Percentiles rank a stretch among this genome's conserved stretches.
Conservation (phyloP, 2,797 vertebrate genomes). For the Apogon talboti region DNA sequence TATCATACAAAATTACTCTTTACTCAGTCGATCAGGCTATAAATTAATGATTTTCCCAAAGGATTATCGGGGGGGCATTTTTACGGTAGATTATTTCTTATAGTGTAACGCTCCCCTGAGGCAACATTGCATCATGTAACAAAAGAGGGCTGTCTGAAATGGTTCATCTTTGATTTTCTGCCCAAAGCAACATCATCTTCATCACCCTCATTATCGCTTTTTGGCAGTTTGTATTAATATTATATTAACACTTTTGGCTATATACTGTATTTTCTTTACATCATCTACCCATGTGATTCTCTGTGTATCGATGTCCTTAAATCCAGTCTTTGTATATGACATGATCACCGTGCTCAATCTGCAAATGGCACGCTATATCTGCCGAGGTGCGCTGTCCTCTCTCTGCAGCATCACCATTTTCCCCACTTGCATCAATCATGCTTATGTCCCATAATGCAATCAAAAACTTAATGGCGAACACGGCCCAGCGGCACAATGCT, state of each 20-base stretch:
- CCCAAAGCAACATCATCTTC: conserved; percentile 2
- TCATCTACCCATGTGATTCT: not conserved
- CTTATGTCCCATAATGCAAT: conserved; percentile 83
- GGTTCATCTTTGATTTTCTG: conserved; percentile 27
- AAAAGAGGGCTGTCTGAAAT: conserved; percentile 9
- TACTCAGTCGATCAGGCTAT: conserved; percentile 60
- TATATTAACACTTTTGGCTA: too few relatives aligned
- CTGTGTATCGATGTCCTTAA: not conserved
- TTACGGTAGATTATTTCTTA: conserved; percentile 49
- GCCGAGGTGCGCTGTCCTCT: conserved; percentile 39
- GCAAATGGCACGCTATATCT: conserved; percentile 58
- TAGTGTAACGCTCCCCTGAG: conserved; percentile 52
- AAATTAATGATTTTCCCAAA: conserved; percentile 66
- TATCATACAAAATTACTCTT: conserved; percentile 64
- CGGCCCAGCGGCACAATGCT: conserved; percentile 72
- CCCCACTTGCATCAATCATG: conserved; percentile 78
- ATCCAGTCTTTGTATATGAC: conserved; percentile 34
- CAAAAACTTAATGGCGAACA: conserved; percentile 80
- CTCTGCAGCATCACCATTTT: conserved; percentile 66
- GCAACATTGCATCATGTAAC: conserved; percentile 44
- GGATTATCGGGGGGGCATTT: conserved; percentile 49
- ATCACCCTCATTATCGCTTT: too few relatives aligned
- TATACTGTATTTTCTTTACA: not conserved
- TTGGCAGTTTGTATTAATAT: too few relatives aligned
- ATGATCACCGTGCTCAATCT: conserved; percentile 56